Evolutionary conservation across 92 coral and sea anemone genomes (phyloP), one percentile per base, ranked within the genome.

Genomic region (Porites lobata): DNA sequence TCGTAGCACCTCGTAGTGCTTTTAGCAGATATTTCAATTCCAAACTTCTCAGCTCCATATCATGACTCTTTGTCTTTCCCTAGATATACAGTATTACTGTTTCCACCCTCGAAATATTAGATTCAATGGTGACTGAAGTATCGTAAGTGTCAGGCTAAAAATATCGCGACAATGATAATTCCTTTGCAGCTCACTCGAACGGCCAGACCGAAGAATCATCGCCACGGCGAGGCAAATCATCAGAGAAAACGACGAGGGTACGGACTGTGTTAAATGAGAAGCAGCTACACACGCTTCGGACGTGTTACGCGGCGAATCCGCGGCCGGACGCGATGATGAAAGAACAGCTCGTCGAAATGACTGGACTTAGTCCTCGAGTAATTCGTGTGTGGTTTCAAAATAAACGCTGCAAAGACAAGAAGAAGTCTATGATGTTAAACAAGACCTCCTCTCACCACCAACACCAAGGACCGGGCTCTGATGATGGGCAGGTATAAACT

Each of bases 291-390:
- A 98, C 99, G 9, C 86, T 98, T 57, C 90, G 99, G 69, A 96
- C 99, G 13, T 98, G 99, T 61, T 98, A 98, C 68, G 96, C 94
- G 61, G 98, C 99, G 21, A 98, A 98, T 69, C 99, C 99, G 13
- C 93, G 99, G n/a, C 99, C 99, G 3, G 99, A 98, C 80, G 99
- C 99, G 8, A 98, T 98, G 99, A 96, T 98, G 99, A 98, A 98
- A 59, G 99, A 98, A 80, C 99, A 98, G 85, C 92, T 98, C 4
- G 99, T 98, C 17, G 99, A 98, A 86, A 98, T 98, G 99, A 98
- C 99, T 18, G 98, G 98, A 14, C 84, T 98, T 12, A 98, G 99
- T 82, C 98, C 99, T 75, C 91, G 99, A 70, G 99, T 98, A 18
- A 98, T 98, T 63, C 98, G 99, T 14, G 99, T 98, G 20, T 98